These are phyloP conservation scores for Petrocephalus microphthalmus DNA, from an alignment of 2,113 vertebrate species.

Conservation along the genomic window DNA sequence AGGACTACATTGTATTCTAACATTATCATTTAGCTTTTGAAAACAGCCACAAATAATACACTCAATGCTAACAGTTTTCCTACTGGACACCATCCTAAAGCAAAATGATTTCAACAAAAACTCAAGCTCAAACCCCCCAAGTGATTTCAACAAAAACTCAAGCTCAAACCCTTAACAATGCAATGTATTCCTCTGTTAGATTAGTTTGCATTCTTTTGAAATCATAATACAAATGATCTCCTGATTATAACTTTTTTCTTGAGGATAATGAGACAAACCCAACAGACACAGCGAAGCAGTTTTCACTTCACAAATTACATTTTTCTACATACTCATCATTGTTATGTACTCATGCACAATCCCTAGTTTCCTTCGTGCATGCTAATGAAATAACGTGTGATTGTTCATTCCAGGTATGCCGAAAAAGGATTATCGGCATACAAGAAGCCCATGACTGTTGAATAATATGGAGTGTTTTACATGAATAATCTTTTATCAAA, in stretches of 20 bases:
- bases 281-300: not conserved
- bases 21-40: not conserved
- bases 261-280: not conserved
- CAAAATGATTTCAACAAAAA: not conserved
- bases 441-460: not conserved
- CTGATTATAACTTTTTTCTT: not conserved
- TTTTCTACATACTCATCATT: constrained; percentile 7
- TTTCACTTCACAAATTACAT: not conserved
- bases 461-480: not conserved
- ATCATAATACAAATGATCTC: not conserved
- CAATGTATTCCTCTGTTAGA: not conserved
- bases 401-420: not conserved
- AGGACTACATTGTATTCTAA: not conserved
- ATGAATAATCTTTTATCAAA: not conserved
- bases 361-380: not conserved
- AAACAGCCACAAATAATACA: not conserved
- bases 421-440: not conserved
- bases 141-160: not conserved
- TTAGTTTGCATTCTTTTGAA: not conserved
- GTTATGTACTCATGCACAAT: not conserved
- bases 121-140: not conserved
- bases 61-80: not conserved
- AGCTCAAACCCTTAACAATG: not conserved
- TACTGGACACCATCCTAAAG: not conserved
- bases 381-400: not conserved